phyloP scores from a whole-genome alignment of 2,797 vertebrate genomes.

The Alca torda region DNA sequence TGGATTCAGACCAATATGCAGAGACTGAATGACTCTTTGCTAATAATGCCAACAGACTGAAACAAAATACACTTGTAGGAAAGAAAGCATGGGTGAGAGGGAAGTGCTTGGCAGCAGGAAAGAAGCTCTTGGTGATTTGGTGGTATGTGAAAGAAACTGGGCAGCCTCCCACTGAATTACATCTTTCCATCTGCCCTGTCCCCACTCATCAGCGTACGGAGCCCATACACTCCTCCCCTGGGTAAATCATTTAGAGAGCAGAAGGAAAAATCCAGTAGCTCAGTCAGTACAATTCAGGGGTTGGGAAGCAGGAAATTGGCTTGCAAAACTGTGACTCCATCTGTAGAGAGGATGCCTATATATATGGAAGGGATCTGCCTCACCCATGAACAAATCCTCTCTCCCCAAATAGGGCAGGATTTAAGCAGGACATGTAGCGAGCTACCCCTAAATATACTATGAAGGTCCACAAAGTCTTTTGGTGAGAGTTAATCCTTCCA shows the following conservation, averaged over 20 bases:
- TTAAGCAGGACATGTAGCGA: neutral
- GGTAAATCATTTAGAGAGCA: neutral
- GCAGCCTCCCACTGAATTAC: slow-evolving; percentile 7
- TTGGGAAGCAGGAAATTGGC: neutral
- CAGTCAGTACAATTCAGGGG: neutral
- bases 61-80: slow-evolving; percentile 20
- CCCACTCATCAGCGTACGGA: neutral
- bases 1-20: slow-evolving; percentile 15
- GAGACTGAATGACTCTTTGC: slow-evolving; percentile 20
- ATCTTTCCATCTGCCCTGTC: neutral
- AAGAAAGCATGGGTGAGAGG: slow-evolving; percentile 8
- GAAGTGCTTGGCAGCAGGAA: slow-evolving; percentile 21
- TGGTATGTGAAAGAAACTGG: slow-evolving; percentile 13
- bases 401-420: neutral
- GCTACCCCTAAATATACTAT: neutral
- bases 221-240: neutral
- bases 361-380: neutral
- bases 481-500: neutral
- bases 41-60: slow-evolving; percentile 59
- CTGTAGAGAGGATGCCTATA: neutral
- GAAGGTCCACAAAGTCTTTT: neutral
- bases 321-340: neutral
- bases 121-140: slow-evolving; percentile 13
- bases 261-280: slow-evolving; percentile 17
- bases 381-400: neutral